Conservation (phyloP, 2,888 invertebrate genomes). For the Neoitamus cyanurus region DNA sequence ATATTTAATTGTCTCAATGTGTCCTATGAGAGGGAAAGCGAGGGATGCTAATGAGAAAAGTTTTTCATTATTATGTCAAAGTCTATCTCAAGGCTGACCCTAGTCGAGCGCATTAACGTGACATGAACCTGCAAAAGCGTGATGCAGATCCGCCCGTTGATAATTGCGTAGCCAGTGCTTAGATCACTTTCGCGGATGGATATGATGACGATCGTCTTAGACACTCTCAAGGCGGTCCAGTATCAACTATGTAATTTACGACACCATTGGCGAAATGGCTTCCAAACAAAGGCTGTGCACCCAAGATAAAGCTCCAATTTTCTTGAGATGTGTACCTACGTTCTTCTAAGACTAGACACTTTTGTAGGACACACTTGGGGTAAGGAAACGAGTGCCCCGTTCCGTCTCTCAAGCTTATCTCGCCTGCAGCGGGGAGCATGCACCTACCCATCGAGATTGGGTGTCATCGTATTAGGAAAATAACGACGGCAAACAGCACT, state of each 20-base stretch:
- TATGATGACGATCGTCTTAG: background rate
- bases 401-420: background rate
- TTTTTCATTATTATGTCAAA: background rate
- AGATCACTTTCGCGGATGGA: background rate
- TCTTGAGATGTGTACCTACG: background rate
- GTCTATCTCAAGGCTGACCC: background rate
- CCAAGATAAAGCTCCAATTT: slow-evolving; percentile 10
- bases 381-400: background rate
- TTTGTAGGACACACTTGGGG: background rate
- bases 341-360: background rate
- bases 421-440: background rate
- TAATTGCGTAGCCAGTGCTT: background rate
- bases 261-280: background rate
- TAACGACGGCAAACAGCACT: background rate
- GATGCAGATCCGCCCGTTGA: background rate
- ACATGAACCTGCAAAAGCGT: background rate
- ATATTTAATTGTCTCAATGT: background rate
- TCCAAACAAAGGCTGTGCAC: background rate
- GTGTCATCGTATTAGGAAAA: background rate
- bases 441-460: background rate
- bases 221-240: background rate
- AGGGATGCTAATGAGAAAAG: slow-evolving; percentile 5
- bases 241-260: background rate
- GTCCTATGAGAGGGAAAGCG: background rate
- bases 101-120: background rate